Conservation (phyloP, 2,888 invertebrate genomes). For the Pristionchus exspectatus region DNA sequence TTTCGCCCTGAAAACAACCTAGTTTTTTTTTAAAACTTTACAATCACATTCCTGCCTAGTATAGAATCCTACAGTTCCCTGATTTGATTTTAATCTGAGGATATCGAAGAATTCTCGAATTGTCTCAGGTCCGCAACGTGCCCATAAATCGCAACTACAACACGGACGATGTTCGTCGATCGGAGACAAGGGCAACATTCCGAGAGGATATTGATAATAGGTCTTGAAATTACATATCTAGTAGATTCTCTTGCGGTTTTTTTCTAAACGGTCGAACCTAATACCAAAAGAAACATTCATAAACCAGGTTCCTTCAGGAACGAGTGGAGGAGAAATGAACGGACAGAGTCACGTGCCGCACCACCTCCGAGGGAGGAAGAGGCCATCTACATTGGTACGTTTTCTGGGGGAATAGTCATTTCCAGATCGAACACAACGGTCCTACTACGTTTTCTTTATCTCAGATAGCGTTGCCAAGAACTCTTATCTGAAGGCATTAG, state of each 20-base stretch:
- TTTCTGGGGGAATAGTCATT: background rate
- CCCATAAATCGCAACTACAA: constrained; percentile 8
- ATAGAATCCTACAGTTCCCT: too few relatives aligned
- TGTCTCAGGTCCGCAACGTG: background rate
- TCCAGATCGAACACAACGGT: background rate
- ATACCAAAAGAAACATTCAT: too few relatives aligned
- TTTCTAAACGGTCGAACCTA: too few relatives aligned
- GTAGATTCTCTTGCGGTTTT: background rate
- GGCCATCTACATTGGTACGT: background rate
- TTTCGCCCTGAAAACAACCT: too few relatives aligned
- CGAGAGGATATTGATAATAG: background rate
- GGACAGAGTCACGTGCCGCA: background rate
- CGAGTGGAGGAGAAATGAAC: background rate
- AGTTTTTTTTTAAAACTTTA: too few relatives aligned
- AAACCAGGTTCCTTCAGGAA: too few relatives aligned
- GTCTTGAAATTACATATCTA: too few relatives aligned
- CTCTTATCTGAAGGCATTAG: too few relatives aligned
- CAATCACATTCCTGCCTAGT: too few relatives aligned
- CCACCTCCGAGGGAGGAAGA: background rate
- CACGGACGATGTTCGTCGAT: constrained; percentile 3
- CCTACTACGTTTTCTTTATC: background rate
- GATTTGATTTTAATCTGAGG: too few relatives aligned
- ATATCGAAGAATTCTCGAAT: background rate
- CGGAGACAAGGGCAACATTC: constrained; percentile 19
- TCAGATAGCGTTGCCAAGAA: too few relatives aligned